Base-by-base conservation (phyloP, 1,140 invertebrate species). In the Macrostomum lignano region DNA sequence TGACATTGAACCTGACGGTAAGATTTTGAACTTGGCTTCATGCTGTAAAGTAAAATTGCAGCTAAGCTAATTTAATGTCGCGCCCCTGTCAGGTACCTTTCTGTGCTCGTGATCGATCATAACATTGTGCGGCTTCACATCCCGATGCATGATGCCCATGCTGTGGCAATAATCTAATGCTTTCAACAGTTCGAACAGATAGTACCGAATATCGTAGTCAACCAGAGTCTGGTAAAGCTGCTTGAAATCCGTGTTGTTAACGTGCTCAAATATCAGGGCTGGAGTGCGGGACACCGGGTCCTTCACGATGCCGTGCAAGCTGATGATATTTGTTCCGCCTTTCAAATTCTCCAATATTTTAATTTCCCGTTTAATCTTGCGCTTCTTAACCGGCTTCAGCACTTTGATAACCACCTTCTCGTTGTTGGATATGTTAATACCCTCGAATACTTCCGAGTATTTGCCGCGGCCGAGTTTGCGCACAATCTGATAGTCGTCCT, bases 341-440 rank as follows among this genome's bases (percentile, higher is more conserved):
- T 82, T 68, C 47, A 98, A 67, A 64, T 98, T 98, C 66, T 98
- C 86, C 66, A 98, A 67, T 60, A 98, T 98, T 68, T 96, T 96
- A 49, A 98, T 98, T 67, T 98, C 91, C 58, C 91, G 67, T 69
- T 96, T 96, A 45, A 98, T 98, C 67, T 98, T 98, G 73, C 96
- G 96, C 74, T 98, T 98, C 67, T 96, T 98, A 10, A 98, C 88
- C 48, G 91, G 91, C 76, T 86, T 28, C 19, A 28, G 68, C 69
- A 98, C 96, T 74, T 98, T 98, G 44, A 98, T 84, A 60, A 98
- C 91, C 70, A 84, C 93, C 65, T 94, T 94, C 58, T 93, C 82
- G 67, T 84, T 88, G 63, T 76, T 88, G 57, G 74, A 81, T 49
- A 94, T 70, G 66, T 96, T 94, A 58, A 94, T 74, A 47, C 84